Conservation (phyloP, 1,140 invertebrate species). For the Scaptomyza hsui region DNA sequence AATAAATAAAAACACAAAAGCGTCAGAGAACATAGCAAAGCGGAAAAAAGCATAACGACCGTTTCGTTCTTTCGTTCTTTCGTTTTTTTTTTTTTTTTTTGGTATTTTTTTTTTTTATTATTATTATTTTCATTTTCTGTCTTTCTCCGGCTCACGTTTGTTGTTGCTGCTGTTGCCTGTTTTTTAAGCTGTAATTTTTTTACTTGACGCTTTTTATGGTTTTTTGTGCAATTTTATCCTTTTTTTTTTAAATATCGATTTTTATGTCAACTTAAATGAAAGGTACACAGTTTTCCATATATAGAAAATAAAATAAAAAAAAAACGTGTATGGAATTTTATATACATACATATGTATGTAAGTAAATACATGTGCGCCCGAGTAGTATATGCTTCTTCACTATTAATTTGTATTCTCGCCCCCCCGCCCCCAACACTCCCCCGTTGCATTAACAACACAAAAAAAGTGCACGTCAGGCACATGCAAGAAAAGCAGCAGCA, state of each 20-base stretch:
- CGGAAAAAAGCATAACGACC: conserved; percentile 79
- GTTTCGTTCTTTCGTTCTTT: conserved; percentile 61
- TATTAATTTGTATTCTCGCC: conserved; percentile 53
- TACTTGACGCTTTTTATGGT: conserved; percentile 77
- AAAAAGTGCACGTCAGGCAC: conserved; percentile 30
- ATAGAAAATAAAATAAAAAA: too few species aligned
- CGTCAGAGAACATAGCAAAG: conserved; percentile 60
- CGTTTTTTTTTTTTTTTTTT: conserved; percentile 38
- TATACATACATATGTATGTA: conserved; percentile 37
- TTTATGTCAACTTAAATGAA: conserved; percentile 83
- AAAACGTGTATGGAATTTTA: conserved; percentile 40
- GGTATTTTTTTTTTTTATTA: conserved; percentile 60
- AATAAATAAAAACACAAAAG: conserved; percentile 78
- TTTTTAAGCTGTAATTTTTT: conserved; percentile 80
- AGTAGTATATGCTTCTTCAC: conserved; percentile 44
- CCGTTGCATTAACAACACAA: conserved; percentile 31
- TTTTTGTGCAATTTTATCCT: conserved; percentile 70
- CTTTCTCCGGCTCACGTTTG: conserved; percentile 60
- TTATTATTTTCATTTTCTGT: conserved; percentile 82
- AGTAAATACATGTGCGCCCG: conserved; percentile 1
- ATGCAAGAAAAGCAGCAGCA: conserved; percentile 32
- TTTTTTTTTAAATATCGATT: conserved; percentile 78
- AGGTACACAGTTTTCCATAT: conserved; percentile 80
- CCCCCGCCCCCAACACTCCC: background rate
- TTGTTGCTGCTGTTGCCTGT: conserved; percentile 38